Evolutionary conservation across 2,888 invertebrate species (phyloP), one percentile per base, ranked within the genome.

Genomic region (Griposia aprilina): DNA sequence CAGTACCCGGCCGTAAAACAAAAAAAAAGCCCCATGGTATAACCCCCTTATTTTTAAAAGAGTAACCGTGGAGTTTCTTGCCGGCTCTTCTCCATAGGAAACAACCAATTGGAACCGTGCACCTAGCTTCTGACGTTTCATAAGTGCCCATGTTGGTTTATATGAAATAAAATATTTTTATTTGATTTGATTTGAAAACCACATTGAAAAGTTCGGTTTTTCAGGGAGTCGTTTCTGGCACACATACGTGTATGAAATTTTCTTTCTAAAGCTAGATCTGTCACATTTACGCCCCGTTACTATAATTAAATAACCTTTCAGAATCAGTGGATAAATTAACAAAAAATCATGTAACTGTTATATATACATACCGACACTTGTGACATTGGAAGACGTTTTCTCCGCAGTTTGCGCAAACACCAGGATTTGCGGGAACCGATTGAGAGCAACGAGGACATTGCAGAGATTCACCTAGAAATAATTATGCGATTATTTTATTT

Each of bases 371-470:
- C 98, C 98, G 98, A 96, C 99, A 99, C 96, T 99, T 99, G 97
- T 99, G 99, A 91, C 99, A 99, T 92, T 99, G 99, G 97, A 99
- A 99, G 0, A 99, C 99, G 94, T 99, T 99, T 94, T 99, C 99
- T 0, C 99, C 99, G 92, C 99, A 99, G 94, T 99, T 99, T 0
- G 98, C 98, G 93, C 99, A 99, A 0, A 99, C 99, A 0, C 99
- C 99, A 0, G 99, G 99, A 93, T 99, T 99, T 0, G 99, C 99
- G 0, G 99, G 99, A 0, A 99, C 99, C 0, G 99, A 98, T 45
- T 99, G 99, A 79, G 99, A 99, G 93, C 99, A 99, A 45, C 99
- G 97, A 0, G 99, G 99, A 92, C 99, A 99, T 94, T 99, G 99
- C 36, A 99, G 96, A 0, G 99, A 99, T 95, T 99, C 99, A 50